Conservation (phyloP, 2,797 vertebrate genomes). For the Anabacerthia variegaticeps region DNA sequence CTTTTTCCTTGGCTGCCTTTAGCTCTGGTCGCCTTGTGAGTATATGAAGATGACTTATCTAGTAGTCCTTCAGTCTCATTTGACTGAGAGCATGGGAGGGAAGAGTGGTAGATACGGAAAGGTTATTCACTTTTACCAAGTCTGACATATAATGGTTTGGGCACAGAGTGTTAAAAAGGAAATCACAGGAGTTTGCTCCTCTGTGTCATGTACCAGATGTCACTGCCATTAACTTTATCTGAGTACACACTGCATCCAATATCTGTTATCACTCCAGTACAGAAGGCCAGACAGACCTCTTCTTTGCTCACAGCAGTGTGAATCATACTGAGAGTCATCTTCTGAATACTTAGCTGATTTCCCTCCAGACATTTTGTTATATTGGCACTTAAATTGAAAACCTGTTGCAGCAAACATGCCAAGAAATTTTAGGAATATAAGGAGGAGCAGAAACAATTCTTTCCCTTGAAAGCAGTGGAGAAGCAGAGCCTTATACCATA, state of each 20-base stretch:
- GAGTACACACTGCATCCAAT: slow-evolving; percentile 32
- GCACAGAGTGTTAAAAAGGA: slow-evolving; percentile 35
- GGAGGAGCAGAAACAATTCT: background rate
- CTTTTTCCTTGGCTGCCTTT: background rate
- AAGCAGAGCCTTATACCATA: background rate
- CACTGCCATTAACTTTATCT: slow-evolving; percentile 59
- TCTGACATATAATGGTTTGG: slow-evolving; percentile 54
- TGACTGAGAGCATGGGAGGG: slow-evolving; percentile 3
- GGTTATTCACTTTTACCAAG: slow-evolving; percentile 36
- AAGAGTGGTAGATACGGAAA: slow-evolving; percentile 17
- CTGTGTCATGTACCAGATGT: slow-evolving; percentile 51
- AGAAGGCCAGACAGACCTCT: slow-evolving; percentile 45
- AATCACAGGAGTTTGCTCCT: slow-evolving; percentile 30
- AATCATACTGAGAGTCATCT: slow-evolving; percentile 53
- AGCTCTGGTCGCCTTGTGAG: background rate
- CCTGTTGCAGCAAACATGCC: background rate
- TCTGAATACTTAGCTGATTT: slow-evolving; percentile 42
- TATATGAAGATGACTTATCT: background rate
- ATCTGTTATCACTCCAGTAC: slow-evolving; percentile 52
- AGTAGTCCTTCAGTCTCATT: slow-evolving; percentile 11
- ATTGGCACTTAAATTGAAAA: slow-evolving; percentile 41
- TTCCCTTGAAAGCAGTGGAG: background rate
- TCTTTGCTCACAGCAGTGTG: slow-evolving; percentile 30
- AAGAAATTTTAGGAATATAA: background rate
- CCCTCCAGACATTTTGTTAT: slow-evolving; percentile 35